A percentile compares a stretch with the other conserved stretches of the same genome.
Conservation (phyloP, 1,140 invertebrate species). For the Drosophila subpulchrella region DNA sequence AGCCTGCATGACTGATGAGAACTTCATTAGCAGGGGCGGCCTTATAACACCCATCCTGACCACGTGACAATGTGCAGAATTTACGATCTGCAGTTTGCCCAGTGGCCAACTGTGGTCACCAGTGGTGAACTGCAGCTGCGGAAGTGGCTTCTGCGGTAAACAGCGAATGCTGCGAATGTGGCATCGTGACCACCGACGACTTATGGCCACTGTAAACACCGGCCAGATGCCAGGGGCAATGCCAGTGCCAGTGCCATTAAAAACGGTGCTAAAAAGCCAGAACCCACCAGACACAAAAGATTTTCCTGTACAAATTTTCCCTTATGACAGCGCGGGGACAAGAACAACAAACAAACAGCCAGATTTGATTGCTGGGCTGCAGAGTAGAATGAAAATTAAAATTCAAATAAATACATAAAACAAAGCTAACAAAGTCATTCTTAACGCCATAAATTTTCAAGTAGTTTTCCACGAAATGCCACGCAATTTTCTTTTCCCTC, state of each 20-base stretch:
- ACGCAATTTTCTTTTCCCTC: constrained; percentile 19
- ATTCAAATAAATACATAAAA: constrained; percentile 74
- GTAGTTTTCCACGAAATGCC: constrained; percentile 70
- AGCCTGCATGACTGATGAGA: constrained; percentile 65
- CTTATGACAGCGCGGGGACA: constrained; percentile 66
- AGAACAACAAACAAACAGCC: constrained; percentile 44
- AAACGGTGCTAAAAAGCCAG: constrained; percentile 37
- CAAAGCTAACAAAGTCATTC: constrained; percentile 45
- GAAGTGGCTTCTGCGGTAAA: constrained; percentile 34
- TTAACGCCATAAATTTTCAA: constrained; percentile 71
- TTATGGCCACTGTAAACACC: constrained; percentile 59
- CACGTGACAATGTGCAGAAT: constrained; percentile 61
- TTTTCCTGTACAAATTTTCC: constrained; percentile 67
- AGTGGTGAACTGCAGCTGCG: constrained; percentile 31
- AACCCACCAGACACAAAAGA: constrained; percentile 12
- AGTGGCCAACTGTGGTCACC: neutral
- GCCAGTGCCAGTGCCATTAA: constrained; percentile 43
- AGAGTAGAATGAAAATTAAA: constrained; percentile 65
- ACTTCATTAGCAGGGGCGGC: constrained; percentile 53
- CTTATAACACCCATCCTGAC: constrained; percentile 6
- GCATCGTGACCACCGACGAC: constrained; percentile 27
- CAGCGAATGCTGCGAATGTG: constrained; percentile 9
- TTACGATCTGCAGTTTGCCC: constrained; percentile 41
- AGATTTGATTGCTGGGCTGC: constrained; percentile 44
- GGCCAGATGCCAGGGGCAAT: constrained; percentile 20